Percentiles rank a stretch among this genome's conserved stretches.
phyloP scores from a whole-genome alignment of 1,140 invertebrate species.

The Colletes gigas region DNA sequence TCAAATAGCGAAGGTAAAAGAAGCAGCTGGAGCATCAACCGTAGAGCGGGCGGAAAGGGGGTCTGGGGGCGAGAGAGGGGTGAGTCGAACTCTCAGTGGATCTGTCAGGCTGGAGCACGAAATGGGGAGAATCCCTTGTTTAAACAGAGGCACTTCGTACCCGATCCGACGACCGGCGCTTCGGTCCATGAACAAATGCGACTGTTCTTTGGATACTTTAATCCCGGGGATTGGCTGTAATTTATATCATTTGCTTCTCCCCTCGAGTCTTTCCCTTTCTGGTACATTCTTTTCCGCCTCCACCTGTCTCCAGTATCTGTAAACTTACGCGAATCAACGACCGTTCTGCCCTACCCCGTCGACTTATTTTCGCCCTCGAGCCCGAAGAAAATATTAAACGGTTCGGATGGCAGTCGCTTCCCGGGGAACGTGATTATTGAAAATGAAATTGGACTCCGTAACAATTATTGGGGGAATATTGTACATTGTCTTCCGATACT shows the following conservation, averaged over 20 bases:
- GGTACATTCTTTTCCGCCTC: conserved; percentile 12
- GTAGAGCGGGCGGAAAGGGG: neutral
- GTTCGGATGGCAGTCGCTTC: no score
- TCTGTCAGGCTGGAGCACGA: conserved; percentile 41
- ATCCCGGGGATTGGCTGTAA: conserved; percentile 66
- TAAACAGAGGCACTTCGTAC: conserved; percentile 66
- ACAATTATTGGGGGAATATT: no score
- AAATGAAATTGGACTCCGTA: no score
- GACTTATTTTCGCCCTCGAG: neutral
- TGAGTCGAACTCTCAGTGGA: conserved; percentile 37
- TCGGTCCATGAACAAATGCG: conserved; percentile 66
- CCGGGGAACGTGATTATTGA: no score
- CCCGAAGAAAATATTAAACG: neutral
- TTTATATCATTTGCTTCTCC: conserved; percentile 64
- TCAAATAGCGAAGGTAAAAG: neutral
- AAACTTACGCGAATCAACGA: conserved; percentile 40
- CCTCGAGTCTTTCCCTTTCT: conserved; percentile 34
- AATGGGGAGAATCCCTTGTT: conserved; percentile 62
- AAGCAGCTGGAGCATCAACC: neutral
- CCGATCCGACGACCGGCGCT: conserved; percentile 58
- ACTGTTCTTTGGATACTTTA: conserved; percentile 69
- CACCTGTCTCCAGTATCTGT: conserved; percentile 42
- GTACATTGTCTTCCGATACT: no score
- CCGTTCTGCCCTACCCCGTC: neutral
- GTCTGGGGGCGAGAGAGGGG: no score